phyloP scores from a whole-genome alignment of 2,888 invertebrate species.

The Philaethria dido region DNA sequence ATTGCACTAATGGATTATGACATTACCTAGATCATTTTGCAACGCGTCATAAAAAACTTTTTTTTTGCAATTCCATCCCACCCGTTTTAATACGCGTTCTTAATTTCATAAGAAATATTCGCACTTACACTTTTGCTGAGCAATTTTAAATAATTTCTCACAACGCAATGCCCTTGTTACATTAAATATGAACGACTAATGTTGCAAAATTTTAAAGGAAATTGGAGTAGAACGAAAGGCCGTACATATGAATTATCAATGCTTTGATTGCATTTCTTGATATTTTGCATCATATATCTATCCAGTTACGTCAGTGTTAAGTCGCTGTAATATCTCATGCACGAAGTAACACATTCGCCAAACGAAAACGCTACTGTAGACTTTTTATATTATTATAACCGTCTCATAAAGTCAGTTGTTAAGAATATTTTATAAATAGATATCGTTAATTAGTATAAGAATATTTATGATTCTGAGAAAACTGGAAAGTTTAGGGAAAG shows the following conservation, averaged over 20 bases:
- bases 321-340: conserved; percentile 18
- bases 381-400: background rate
- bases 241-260: conserved; percentile 25
- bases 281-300: conserved; percentile 18
- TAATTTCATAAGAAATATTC: background rate
- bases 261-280: conserved; percentile 26
- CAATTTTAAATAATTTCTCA: background rate
- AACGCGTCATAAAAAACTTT: background rate
- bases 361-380: background rate
- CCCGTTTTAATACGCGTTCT: background rate
- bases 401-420: no score
- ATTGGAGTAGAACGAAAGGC: conserved; percentile 35
- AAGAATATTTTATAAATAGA: no score
- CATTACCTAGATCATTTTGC: background rate
- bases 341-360: background rate
- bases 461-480: no score
- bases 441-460: no score
- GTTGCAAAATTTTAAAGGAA: conserved; percentile 27
- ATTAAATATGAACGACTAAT: background rate
- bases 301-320: conserved; percentile 15
- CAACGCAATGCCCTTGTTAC: background rate
- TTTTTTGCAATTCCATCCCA: background rate
- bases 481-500: no score
- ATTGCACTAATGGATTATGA: background rate
- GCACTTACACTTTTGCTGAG: background rate